Evolutionary conservation across 2,797 vertebrate genomes (phyloP), one percentile per base, ranked within the genome.

Genomic region (Acanthurus lineatus): DNA sequence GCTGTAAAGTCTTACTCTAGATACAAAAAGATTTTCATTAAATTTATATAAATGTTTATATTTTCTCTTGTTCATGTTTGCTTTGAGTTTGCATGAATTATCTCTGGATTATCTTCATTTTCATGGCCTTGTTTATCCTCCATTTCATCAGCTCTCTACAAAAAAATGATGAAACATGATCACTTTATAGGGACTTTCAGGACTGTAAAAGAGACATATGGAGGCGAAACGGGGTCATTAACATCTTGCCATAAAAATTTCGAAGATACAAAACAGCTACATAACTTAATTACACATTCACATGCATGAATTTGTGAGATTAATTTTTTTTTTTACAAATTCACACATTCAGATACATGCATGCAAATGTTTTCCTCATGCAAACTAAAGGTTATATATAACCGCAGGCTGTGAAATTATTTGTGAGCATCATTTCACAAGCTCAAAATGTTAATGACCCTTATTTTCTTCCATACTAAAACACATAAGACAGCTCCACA

Each of bases 141-240:
- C 45, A 77, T 51, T 7, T 58, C 22, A 5, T 14, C 20, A 9
- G 28, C 35, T 19, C 7, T 38, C 47, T 35, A 40, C 4, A 38
- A 10, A 68, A 15, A 58, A n/a, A n/a, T n/a, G n/a, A n/a, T n/a
- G n/a, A n/a, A n/a, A 61, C 35, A 51, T 40, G 8, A 49, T 51
- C 38, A 63, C 20, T 77, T 54, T 32, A 67, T 17, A n/a, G 19
- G 48, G 35, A 42, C 22, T 52, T 19, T 77, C 11, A 66, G 11
- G 14, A 45, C 44, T 15, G 16, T 19, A 17, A 49, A 63, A 51
- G 20, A 60, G 10, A 63, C 52, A 40, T 40, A 40, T 40, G 40
- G 40, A 40, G 10, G 40, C 40, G 10, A 40, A 40, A 8, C 7
- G 1, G 40, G 40, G 40, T 40, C 40, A 40, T 8, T 40, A 10